Evolutionary conservation across 2,797 vertebrate genomes (phyloP), one percentile per base, ranked within the genome.

Genomic region (Acrossocheilus fasciatus): DNA sequence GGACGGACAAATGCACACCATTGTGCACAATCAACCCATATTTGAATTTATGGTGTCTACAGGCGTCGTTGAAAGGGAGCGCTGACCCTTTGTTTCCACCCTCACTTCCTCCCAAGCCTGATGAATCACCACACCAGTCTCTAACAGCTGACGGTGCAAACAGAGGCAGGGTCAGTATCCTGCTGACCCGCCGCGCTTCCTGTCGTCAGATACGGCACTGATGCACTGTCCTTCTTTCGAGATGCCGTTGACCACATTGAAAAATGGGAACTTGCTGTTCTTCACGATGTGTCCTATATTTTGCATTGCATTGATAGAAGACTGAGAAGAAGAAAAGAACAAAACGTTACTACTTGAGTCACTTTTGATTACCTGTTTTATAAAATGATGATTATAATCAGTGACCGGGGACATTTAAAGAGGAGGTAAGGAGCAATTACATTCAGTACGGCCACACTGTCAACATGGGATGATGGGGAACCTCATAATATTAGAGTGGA

Each of bases 161-260:
- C 76, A 34, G 26, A 70, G 23, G 47, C 23, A 0, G 18, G 87
- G 39, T 96, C 91, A 96, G 89, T 95, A 96, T 79, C 95, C 96
- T 1, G 93, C 92, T 2, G 94, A 54, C 62, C 43, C 6, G 6
- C 95, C 96, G 0, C 0, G 0, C 91, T 96, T 96, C 90, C 96
- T 93, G 3, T 0, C 2, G 81, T 96, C 96, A 0, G 96, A 95
- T 18, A 93, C 89, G 0, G 94, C 96, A 0, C 8, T 87, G 68
- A 96, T 93, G 91, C 95, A 96, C 82, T 89, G 84, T 0, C 88
- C 69, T 45, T 95, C 91, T 88, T 91, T 94, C 23, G 93, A 92
- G 80, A 96, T 87, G 0, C 89, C 95, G 4, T 95, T 96, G 43
- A 96, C 96, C 4, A 96, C 94, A 10, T 96, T 96, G 0, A 96